phyloP scores from a whole-genome alignment of 2,888 invertebrate genomes.

The Hyppa rectilinea region DNA sequence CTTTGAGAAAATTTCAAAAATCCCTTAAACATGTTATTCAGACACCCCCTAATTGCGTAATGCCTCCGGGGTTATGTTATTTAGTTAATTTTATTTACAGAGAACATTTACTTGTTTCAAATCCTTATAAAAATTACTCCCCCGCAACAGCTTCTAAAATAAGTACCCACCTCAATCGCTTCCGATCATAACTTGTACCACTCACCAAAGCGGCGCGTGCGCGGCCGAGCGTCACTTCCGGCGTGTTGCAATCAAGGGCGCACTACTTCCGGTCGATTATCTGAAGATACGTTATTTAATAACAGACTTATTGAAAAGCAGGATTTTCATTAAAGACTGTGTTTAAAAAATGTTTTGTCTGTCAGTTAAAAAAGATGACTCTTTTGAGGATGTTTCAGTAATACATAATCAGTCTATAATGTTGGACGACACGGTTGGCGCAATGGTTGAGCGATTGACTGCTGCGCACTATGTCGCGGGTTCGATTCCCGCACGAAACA shows the following conservation, averaged over 20 bases:
- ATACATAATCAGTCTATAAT: too few species aligned
- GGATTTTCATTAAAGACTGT: constrained; percentile 27
- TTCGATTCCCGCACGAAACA: too few species aligned
- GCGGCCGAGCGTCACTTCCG: constrained; percentile 63
- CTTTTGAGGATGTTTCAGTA: too few species aligned
- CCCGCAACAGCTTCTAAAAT: neutral
- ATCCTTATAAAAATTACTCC: neutral
- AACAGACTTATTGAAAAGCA: constrained; percentile 33
- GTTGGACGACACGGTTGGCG: too few species aligned
- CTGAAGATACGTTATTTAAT: constrained; percentile 56
- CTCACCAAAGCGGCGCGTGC: constrained; percentile 42
- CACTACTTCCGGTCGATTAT: constrained; percentile 62
- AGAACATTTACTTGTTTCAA: neutral
- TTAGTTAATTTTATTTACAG: too few species aligned
- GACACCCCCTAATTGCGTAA: too few species aligned
- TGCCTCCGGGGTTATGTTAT: too few species aligned
- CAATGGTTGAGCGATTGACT: too few species aligned
- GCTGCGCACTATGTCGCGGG: too few species aligned
- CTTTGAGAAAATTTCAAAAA: too few species aligned
- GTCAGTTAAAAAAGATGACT: neutral
- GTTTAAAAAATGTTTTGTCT: neutral
- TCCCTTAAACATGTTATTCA: too few species aligned
- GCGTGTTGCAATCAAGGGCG: constrained; percentile 64
- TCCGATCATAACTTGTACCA: constrained; percentile 25
- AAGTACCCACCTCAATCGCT: accelerated